Percentiles rank a stretch among this genome's conserved stretches.
Conservation (phyloP, 2,113 vertebrate genomes). For the Candoia aspera region DNA sequence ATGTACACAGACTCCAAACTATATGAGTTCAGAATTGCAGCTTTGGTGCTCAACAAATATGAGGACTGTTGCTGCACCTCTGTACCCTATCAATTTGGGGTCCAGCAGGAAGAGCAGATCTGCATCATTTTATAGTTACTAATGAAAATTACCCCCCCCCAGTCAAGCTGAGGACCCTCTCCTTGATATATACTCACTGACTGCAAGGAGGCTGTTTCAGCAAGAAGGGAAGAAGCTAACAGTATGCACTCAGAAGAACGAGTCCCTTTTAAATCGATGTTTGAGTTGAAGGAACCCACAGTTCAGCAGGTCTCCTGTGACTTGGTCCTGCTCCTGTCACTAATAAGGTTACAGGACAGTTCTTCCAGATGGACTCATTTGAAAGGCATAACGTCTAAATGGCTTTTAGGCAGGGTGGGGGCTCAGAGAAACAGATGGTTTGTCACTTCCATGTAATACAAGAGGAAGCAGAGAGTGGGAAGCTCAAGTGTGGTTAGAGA, state of each 20-base stretch:
- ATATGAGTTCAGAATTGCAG: neutral
- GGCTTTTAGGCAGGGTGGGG: neutral
- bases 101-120: neutral
- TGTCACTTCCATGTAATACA: slow-evolving; percentile 52
- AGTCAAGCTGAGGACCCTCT: neutral
- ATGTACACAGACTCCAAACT: neutral
- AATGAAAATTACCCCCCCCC: neutral
- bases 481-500: slow-evolving; percentile 50
- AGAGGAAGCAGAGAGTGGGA: slow-evolving; percentile 51
- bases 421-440: slow-evolving; percentile 53
- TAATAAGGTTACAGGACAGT: slow-evolving; percentile 8
- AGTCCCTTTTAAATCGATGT: neutral
- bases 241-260: no score
- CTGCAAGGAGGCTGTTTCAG: neutral
- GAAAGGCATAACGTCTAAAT: neutral
- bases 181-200: no score
- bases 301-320: neutral
- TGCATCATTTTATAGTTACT: no score
- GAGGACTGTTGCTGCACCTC: neutral
- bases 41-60: no score
- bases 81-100: neutral
- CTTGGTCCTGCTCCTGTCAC: neutral
- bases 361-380: slow-evolving; percentile 38
- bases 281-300: fast-evolving
- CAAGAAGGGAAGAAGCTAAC: neutral